Evolutionary conservation across 2,888 invertebrate genomes (phyloP).

Genomic region (Drosophila affinis): DNA sequence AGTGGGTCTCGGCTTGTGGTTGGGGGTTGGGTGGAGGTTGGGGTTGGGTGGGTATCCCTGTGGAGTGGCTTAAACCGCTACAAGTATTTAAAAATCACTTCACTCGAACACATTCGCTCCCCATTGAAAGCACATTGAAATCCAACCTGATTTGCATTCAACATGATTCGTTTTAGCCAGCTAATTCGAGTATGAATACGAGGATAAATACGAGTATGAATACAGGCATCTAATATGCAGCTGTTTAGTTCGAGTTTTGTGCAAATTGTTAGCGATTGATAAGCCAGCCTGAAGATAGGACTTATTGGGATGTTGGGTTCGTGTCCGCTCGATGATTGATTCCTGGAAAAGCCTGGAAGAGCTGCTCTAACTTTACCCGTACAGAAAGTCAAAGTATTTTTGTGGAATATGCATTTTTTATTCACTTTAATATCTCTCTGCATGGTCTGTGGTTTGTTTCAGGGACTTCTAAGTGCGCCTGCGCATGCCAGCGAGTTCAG

Average conservation of each 20-base stretch:
- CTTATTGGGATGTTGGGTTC: too few species aligned
- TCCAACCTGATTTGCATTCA: conserved; percentile 25
- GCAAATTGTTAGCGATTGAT: too few species aligned
- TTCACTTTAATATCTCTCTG: too few species aligned
- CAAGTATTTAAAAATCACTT: conserved; percentile 76
- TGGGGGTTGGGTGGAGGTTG: background rate
- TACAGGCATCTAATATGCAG: conserved; percentile 29
- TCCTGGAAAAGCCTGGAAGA: too few species aligned
- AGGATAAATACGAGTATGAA: conserved; percentile 1
- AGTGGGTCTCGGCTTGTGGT: conserved; percentile 54
- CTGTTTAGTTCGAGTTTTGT: background rate
- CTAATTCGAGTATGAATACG: background rate
- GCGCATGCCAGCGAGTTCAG: too few species aligned
- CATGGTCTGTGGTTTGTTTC: too few species aligned
- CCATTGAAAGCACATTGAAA: conserved; percentile 62
- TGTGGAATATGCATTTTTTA: too few species aligned
- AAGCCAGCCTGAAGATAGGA: too few species aligned
- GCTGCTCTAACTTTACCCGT: too few species aligned
- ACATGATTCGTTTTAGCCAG: background rate
- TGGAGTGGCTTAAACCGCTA: conserved; percentile 63
- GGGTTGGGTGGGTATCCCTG: conserved; percentile 9
- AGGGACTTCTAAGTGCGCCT: too few species aligned
- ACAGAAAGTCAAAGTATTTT: too few species aligned
- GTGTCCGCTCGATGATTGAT: too few species aligned
- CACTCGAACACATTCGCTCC: conserved; percentile 40